A percentile compares a stretch with the other conserved stretches of the same genome.
phyloP scores from a whole-genome alignment of 2,113 vertebrate species.

The Odocoileus hemionus region DNA sequence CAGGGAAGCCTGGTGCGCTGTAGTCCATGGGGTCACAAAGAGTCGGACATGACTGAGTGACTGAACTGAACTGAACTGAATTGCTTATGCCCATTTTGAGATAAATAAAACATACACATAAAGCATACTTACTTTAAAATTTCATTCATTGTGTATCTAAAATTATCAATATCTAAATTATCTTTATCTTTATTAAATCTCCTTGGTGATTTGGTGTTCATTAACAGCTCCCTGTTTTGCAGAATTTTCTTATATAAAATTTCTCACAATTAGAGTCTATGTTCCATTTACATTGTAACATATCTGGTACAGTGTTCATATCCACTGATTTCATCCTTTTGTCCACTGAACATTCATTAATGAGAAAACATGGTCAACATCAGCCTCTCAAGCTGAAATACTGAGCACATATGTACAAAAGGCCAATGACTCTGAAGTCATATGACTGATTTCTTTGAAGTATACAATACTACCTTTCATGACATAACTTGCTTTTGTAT shows the following conservation, averaged over 20 bases:
- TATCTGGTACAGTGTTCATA: not conserved
- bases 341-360: not conserved
- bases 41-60: not conserved
- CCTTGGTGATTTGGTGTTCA: not conserved
- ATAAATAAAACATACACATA: not conserved
- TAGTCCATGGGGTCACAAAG: not conserved
- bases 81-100: not conserved
- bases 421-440: not conserved
- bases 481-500: not conserved
- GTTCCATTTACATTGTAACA: not conserved
- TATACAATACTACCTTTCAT: not conserved
- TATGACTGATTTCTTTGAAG: not conserved
- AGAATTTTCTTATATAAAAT: not conserved
- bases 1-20: fast-evolving
- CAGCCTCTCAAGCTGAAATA: not conserved
- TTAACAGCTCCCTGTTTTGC: not conserved
- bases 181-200: not conserved
- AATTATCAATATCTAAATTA: not conserved
- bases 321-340: not conserved
- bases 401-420: not conserved
- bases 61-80: not conserved
- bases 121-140: not conserved
- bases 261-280: not conserved
- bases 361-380: not conserved
- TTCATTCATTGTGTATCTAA: not conserved